Evolutionary conservation across 2,797 vertebrate genomes (phyloP), one percentile per base, ranked within the genome.

Genomic region (Chanos chanos): DNA sequence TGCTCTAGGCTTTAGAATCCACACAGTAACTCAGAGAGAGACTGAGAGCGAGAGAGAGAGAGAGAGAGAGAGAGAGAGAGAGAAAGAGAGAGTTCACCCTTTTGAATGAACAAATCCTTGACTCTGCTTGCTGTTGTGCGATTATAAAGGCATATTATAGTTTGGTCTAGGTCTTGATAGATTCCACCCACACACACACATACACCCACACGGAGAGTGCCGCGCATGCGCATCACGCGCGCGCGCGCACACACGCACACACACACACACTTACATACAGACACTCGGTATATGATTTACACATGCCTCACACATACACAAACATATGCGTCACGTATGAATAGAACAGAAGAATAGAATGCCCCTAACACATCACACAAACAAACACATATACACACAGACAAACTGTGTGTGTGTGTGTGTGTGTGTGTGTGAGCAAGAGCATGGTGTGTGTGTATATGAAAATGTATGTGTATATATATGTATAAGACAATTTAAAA

Each of bases 91-190:
- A 72, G 69, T 70, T 81, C 60, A n/a, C 49, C 67, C 76, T 72
- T 77, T 62, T 78, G 70, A 79, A 71, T 71, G 72, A 77, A 78
- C 56, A 68, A 69, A 83, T 81, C 80, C 76, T 86, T 87, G 80
- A 85, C 74, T 66, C 43, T 36, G 45, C 67, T 68, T 74, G 72
- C 76, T 78, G 77, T 78, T 86, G 80, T 85, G 80, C 81, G 77
- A 80, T 82, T 66, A 57, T 77, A 81, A 83, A 81, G 73, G 48
- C 79, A 84, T n/a, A n/a, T n/a, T n/a, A n/a, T n/a, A n/a, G n/a
- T 83, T 86, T 71, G 78, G 77, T 86, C 71, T 58, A 64, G 74
- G 77, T 83, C 73, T 80, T 85, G 79, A 83, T 56, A 62, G 78
- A 83, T 82, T 74, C 83, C 84, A 69, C 85, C 83, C 78, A 85